Evolutionary conservation across 2,797 vertebrate species (phyloP).

Genomic region (Toxotes lorentzi): DNA sequence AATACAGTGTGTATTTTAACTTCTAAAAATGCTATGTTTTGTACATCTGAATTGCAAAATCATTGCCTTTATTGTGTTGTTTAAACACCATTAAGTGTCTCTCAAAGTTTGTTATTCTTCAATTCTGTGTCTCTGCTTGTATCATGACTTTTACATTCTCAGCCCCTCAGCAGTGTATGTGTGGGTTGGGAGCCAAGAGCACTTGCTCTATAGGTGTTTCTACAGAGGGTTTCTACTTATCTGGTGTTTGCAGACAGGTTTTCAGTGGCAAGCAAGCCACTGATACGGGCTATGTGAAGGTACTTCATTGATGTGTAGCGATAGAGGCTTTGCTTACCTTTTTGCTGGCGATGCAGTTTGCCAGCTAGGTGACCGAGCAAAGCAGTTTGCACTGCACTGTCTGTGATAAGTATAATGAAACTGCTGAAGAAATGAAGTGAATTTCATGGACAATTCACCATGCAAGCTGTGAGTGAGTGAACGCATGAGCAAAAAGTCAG

Average conservation of each 20-base stretch:
- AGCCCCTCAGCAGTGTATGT: conserved; percentile 31
- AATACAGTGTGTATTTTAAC: neutral
- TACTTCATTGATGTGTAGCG: conserved; percentile 68
- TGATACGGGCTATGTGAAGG: conserved; percentile 62
- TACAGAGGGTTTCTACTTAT: conserved; percentile 62
- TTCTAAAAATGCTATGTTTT: neutral
- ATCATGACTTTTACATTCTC: conserved; percentile 49
- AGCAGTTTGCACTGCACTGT: conserved; percentile 48
- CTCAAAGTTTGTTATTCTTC: conserved; percentile 10
- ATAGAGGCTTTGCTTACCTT: conserved; percentile 64
- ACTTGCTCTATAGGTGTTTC: conserved; percentile 48
- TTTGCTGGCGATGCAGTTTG: conserved; percentile 68
- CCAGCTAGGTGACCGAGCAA: conserved; percentile 65
- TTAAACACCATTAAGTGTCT: neutral
- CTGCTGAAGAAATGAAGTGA: conserved; percentile 50
- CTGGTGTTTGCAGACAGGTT: conserved; percentile 70
- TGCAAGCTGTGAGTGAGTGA: conserved; percentile 28
- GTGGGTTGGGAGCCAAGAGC: conserved; percentile 40
- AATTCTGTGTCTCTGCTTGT: conserved; percentile 25
- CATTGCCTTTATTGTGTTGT: neutral
- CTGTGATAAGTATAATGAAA: conserved; percentile 70
- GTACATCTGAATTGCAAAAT: neutral
- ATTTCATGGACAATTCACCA: conserved; percentile 55
- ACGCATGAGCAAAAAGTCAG: conserved; percentile 21
- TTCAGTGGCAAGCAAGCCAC: conserved; percentile 59